Base-by-base conservation (phyloP, 2,888 invertebrate genomes). In the Encarsia formosa region DNA sequence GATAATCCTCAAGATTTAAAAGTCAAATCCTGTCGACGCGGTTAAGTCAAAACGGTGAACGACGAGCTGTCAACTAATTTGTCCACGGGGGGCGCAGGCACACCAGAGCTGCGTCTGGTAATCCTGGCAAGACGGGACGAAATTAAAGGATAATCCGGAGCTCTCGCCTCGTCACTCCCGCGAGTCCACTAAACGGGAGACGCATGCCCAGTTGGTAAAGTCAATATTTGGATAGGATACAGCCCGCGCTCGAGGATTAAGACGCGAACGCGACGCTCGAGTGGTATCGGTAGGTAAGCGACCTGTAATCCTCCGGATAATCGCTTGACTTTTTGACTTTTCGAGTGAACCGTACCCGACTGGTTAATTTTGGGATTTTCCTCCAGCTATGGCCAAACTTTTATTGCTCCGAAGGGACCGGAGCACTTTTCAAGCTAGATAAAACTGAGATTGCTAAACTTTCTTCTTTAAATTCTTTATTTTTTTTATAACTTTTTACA, bases 131-230 rank as follows among this genome's bases (percentile, higher is more conserved):
- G 8, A 55, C 53, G 55, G 42, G 38, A 44, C 55, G 45, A 52
- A 47, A 49, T 37, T 40, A 45, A 46, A 49, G 43, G 59, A 57
- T 61, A 58, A 61, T 56, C 55, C 34, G 34, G 13, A 15, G 5
- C 6, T 5, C 5, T 9, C 5, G 34, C 9, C 8, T 13, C n/a
- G 15, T 5, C 9, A 13, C 34, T 5, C 5, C 5, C n/a, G 1
- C 34, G 13, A 26, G 26, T 6, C 6, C 6, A 11, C 26, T 26
- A 11, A 6, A 8, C 6, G 6, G 26, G 45, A 34, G 41, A 55
- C 51, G 51, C 51, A 41, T 39, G 57, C 54, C 50, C 49, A 42
- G 54, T 57, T 43, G 57, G 52, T 57, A 57, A 57, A 54, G 57
- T 57, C 57, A 52, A 57, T 56, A 52, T 56, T 56, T 56, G 56